These are phyloP conservation scores for Sinella curviseta DNA, from an alignment of 1,140 invertebrate genomes.

Conservation along the genomic window DNA sequence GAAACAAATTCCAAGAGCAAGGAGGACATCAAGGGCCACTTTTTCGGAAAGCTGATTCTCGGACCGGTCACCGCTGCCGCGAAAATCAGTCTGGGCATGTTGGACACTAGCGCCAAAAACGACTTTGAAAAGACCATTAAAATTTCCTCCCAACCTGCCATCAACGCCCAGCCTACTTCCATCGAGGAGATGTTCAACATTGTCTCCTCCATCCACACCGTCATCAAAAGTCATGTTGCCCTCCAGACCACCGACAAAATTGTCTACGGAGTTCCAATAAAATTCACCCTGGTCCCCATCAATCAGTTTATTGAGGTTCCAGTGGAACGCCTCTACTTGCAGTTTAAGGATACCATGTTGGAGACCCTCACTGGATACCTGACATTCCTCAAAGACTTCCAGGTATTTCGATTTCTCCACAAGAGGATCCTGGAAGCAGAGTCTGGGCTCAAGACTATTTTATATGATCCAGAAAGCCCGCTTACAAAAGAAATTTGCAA, in stretches of 20 bases:
- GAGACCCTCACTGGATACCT: neutral
- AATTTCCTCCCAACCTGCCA: neutral
- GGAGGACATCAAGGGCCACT: neutral
- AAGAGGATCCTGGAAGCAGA: neutral
- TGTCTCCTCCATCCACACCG: neutral
- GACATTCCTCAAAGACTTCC: neutral
- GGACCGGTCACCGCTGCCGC: neutral
- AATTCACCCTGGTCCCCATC: neutral
- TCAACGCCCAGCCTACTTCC: neutral
- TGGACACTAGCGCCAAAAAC: neutral
- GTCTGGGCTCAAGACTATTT: neutral
- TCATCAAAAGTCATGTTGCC: neutral
- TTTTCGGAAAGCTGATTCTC: neutral
- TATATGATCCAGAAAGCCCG: neutral
- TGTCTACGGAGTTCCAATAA: neutral
- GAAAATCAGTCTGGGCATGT: neutral
- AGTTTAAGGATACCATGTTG: neutral
- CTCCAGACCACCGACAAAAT: neutral
- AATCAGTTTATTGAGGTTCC: neutral
- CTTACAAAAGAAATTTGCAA: neutral
- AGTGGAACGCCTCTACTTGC: neutral
- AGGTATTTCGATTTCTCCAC: neutral
- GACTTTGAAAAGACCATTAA: conserved; percentile 8
- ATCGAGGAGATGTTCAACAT: neutral
- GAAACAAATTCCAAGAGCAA: neutral